Base-by-base conservation (phyloP, 2,888 invertebrate genomes). In the Tiphia femorata region DNA sequence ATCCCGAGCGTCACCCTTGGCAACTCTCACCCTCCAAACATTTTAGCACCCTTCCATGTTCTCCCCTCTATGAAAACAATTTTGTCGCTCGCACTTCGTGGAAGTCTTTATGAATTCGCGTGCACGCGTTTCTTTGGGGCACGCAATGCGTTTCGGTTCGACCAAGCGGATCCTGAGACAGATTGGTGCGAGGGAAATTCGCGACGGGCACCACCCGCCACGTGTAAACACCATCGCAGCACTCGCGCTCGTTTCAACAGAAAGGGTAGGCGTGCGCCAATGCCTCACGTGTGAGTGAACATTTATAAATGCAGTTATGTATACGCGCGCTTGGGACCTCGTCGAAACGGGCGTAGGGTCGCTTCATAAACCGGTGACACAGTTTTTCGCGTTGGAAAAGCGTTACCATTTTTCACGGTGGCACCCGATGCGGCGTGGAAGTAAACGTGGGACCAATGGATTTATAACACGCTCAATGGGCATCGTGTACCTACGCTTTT, bases 381-480 rank as follows among this genome's bases (percentile, higher is more conserved):
- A 65, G 49, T 58, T 62, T 63, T 38, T 20, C 40, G 3, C 5
- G 23, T 51, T 49, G 29, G 41, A 14, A 7, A 27, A 29, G 8
- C 35, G 25, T 6, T 33, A 1, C 14, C 35, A 17, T 48, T 61
- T 50, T 58, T 49, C 56, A 50, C 33, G 3, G 14, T 33, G 14
- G 14, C 33, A 33, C 33, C 14, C 14, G 3, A 3, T 14, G 40
- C 25, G 37, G 48, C 16, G 27, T 49, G n/a, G 33, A 17, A 40
- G 29, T 23, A 42, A 52, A 49, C 58, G 52, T 40, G 23, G 12
- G n/a, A n/a, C 19, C 47, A 49, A 47, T 51, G 49, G 53, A 59
- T 66, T 56, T 59, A 62, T 65, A 49, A 58, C 48, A 44, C 42
- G 23, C 30, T 50, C 43, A 43, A 38, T 20, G 20, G 10, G 23